A percentile compares a stretch with the other conserved stretches of the same genome.
Evolutionary conservation across 1,140 invertebrate genomes (phyloP).

Genomic region (Eueides isabella): DNA sequence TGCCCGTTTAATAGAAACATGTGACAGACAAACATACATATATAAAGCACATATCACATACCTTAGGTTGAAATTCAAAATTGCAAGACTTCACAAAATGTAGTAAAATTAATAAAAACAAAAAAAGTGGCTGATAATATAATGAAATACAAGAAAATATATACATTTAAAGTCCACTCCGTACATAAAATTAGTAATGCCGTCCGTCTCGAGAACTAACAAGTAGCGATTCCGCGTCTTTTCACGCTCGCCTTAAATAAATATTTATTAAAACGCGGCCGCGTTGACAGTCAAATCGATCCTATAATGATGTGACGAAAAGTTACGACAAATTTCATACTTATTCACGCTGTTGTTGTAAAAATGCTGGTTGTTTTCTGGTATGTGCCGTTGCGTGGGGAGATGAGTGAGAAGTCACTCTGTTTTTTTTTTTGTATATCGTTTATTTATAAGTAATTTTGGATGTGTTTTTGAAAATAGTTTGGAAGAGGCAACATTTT

Average conservation of each 20-base stretch:
- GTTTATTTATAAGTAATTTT: background rate
- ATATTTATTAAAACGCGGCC: conserved; percentile 30
- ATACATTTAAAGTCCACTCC: background rate
- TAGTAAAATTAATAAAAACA: background rate
- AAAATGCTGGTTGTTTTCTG: background rate
- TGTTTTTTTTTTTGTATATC: background rate
- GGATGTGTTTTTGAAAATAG: no score
- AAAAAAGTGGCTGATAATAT: background rate
- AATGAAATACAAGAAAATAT: background rate
- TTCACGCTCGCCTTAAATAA: conserved; percentile 22
- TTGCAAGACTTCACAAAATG: no score
- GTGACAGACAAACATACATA: no score
- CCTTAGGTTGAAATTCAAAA: no score
- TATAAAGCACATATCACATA: no score
- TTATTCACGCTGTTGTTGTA: conserved; percentile 9
- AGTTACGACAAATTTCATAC: conserved; percentile 39
- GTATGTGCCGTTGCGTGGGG: background rate
- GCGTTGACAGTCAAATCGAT: conserved; percentile 43
- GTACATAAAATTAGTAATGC: background rate
- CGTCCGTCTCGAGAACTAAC: background rate
- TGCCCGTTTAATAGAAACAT: no score
- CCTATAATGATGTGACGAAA: conserved; percentile 43
- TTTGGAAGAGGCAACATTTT: no score
- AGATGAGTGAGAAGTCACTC: background rate
- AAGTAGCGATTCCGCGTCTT: conserved; percentile 7